phyloP scores from a whole-genome alignment of 2,888 invertebrate species.

The Mesorhabditis spiculigera region DNA sequence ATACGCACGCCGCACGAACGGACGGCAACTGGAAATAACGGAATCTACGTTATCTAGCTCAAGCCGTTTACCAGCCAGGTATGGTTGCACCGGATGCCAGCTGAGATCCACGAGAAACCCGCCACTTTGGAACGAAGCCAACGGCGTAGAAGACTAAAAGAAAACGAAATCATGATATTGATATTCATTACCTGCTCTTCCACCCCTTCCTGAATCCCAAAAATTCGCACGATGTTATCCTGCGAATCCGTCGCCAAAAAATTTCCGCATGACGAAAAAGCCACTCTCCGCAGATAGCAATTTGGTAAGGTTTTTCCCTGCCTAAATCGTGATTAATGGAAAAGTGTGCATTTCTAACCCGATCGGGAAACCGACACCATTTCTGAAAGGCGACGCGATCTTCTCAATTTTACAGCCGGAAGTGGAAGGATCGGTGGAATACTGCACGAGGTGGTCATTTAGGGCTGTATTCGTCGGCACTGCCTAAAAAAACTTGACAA shows the following conservation, averaged over 20 bases:
- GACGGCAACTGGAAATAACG: background rate
- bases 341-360: too few species aligned
- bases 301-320: background rate
- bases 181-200: background rate
- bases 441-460: too few species aligned
- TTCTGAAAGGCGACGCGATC: too few species aligned
- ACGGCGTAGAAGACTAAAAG: background rate
- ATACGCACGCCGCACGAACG: background rate
- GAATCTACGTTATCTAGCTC: background rate
- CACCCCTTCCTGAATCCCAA: background rate
- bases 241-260: slow-evolving; percentile 2
- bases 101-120: background rate
- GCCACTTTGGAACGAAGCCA: background rate
- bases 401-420: too few species aligned
- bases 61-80: background rate
- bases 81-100: background rate
- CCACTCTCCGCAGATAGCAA: background rate
- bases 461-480: too few species aligned
- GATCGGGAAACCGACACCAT: too few species aligned
- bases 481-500: too few species aligned
- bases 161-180: background rate
- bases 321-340: too few species aligned
- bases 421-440: too few species aligned
- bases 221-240: background rate
- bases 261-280: background rate